These are phyloP conservation scores for Hiodon tergisus DNA, from an alignment of 2,113 vertebrate genomes.

Conservation along the genomic window DNA sequence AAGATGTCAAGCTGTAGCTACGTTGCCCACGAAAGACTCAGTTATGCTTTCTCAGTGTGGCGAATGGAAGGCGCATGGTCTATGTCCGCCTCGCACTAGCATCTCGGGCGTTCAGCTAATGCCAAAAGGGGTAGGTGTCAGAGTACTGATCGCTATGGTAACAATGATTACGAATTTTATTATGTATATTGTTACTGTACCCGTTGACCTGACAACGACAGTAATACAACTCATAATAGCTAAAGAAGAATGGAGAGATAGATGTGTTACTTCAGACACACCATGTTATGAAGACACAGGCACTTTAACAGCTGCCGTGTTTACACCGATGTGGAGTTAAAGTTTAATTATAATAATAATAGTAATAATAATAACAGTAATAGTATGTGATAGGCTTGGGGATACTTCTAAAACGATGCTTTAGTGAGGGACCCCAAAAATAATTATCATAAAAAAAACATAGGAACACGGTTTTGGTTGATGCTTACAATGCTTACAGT, in stretches of 20 bases:
- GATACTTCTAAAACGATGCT: too few relatives aligned
- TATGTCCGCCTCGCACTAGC: conserved; percentile 71
- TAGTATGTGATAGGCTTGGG: neutral
- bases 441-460: too few relatives aligned
- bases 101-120: conserved; percentile 27
- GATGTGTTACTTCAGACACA: neutral
- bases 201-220: neutral
- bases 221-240: neutral
- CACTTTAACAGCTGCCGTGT: too few relatives aligned
- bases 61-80: conserved; percentile 77
- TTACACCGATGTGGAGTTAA: neutral
- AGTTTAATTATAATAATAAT: neutral
- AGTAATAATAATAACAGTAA: conserved; percentile 1
- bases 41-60: conserved; percentile 76
- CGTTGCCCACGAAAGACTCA: conserved; percentile 75
- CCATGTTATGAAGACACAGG: neutral
- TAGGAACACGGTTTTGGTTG: too few relatives aligned
- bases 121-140: conserved; percentile 28
- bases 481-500: too few relatives aligned
- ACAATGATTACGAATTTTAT: conserved; percentile 6
- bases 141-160: neutral
- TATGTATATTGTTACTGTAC: conserved; percentile 9
- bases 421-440: too few relatives aligned
- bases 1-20: conserved; percentile 80
- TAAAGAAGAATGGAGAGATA: neutral